Base-by-base conservation (phyloP, 1,140 invertebrate genomes). In the Hyles vespertilio region DNA sequence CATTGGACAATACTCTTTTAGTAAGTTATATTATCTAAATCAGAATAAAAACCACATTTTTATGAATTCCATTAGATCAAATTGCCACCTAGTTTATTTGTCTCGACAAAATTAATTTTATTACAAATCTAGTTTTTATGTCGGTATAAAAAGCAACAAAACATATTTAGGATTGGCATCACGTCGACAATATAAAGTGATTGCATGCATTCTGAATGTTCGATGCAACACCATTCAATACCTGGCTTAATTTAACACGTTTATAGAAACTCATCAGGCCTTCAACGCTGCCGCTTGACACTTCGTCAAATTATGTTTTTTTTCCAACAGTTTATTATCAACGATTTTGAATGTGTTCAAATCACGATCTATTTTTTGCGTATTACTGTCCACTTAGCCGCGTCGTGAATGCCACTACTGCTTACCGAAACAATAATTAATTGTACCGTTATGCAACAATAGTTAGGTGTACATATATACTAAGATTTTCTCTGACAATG, bases 361-460 rank as follows among this genome's bases (percentile, higher is more conserved):
- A 32, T 79, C 80, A 83, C 81, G 78, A 81, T 65, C 12, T 56
- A 54, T 75, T 80, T 84, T 84, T 87, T 84, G 71, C 70, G 63
- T 70, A 69, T 77, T 71, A 70, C 63, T 68, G 69, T 70, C 73
- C 62, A 67, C 63, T 75, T 67, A 69, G 59, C 63, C 48, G 56
- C 68, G 77, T 85, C 81, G 82, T 87, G 82, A 84, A 75, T 74
- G 69, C 56, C 54, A 70, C 78, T 69, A 86, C 82, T 82, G 73
- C 77, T 77, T 79, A 81, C 75, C 65, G 72, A 78, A 71, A 70
- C 65, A 74, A 71, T 88, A 85, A 86, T 88, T 88, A 86, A 67
- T 69, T 87, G 76, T 88, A 82, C 85, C 79, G 83, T 86, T 87
- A 78, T 63, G 63, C 22, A 22, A n/a, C n/a, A 12, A 10, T 33